Evolutionary conservation across 2,797 vertebrate species (phyloP), one percentile per base, ranked within the genome.

Genomic region (Enoplosus armatus): DNA sequence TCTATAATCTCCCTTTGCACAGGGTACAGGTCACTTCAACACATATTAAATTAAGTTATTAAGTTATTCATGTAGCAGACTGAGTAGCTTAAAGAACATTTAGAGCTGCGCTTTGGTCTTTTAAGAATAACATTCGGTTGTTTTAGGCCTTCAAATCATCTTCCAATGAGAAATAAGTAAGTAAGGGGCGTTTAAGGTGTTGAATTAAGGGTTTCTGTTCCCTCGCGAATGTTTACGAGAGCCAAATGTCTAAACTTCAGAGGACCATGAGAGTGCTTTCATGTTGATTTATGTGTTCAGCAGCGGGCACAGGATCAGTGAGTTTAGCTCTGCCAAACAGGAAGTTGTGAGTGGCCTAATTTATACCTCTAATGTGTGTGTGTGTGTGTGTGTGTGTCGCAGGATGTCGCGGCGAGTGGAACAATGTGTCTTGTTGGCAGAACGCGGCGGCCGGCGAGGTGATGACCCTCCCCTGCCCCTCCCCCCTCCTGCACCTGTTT

Each of bases 381-480:
- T 79, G 61, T 69, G 67, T 73, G 77, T 81, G 45, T 65, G 67
- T 76, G 24, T 39, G 0, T 3, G n/a, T 31, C 8, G 35, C 82
- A 95, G 95, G 93, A 80, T 95, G 95, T 70, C 73, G 0, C 0
- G 93, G 94, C 0, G 87, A 90, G 72, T 95, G 95, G 95, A 89
- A 93, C 86, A 92, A 89, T 55, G 65, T 93, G 39, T 91, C 89
- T 0, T 95, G 95, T 50, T 95, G 95, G 94, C 80, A 50, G 33
- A 72, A 62, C 3, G 85, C 90, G 0, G 72, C 76, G 1, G 67
- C 93, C 0, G 92, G 92, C 9, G 87, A 94, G 41, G 91, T 94
- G 75, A 70, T 72, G 61, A 89, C 88, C 65, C 91, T 91, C 9
- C 71, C 86, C 41, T 95, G 95, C 58, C 95, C 95, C 43, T 18